These are phyloP conservation scores for Serranus cabrilla DNA, from an alignment of 2,797 vertebrate genomes.

Conservation along the genomic window DNA sequence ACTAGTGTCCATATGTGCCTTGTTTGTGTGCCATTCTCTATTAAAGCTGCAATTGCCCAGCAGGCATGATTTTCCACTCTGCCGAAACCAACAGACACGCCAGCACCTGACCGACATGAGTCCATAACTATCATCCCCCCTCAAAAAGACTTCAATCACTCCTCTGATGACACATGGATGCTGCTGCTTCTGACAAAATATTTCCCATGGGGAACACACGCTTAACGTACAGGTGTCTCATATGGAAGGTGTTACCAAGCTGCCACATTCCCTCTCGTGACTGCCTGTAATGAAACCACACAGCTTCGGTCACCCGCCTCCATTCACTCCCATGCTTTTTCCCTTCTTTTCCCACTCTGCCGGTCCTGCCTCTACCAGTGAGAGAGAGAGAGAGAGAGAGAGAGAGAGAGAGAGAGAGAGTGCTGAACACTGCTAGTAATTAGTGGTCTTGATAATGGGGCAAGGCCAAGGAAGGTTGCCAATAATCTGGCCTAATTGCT, in stretches of 20 bases:
- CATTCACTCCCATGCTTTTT: slow-evolving; percentile 12
- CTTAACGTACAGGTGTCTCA: slow-evolving; percentile 27
- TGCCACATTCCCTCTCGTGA: slow-evolving; percentile 2
- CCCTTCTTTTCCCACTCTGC: not conserved
- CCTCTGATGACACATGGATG: slow-evolving; percentile 42
- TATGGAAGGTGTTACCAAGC: slow-evolving; percentile 28
- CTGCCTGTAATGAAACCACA: slow-evolving; percentile 31
- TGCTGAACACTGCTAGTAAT: slow-evolving; percentile 84
- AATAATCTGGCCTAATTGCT: slow-evolving; percentile 88
- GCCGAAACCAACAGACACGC: slow-evolving; percentile 51
- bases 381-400: slow-evolving; percentile 30
- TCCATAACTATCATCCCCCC: slow-evolving; percentile 64
- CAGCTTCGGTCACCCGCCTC: slow-evolving; percentile 34
- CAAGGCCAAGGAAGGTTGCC: slow-evolving; percentile 84
- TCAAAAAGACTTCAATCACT: slow-evolving; percentile 60
- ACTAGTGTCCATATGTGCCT: slow-evolving; percentile 66
- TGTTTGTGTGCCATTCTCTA: slow-evolving; percentile 73
- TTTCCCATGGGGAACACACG: slow-evolving; percentile 46
- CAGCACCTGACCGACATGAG: slow-evolving; percentile 52
- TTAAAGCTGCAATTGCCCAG: slow-evolving; percentile 69
- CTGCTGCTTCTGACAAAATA: slow-evolving; percentile 40
- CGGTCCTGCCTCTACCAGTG: slow-evolving; percentile 24
- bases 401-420: slow-evolving; percentile 39
- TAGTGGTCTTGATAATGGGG: slow-evolving; percentile 88
- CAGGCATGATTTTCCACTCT: slow-evolving; percentile 71